Evolutionary conservation across 2,113 vertebrate species (phyloP).

Genomic region (Oostethus manadensis): DNA sequence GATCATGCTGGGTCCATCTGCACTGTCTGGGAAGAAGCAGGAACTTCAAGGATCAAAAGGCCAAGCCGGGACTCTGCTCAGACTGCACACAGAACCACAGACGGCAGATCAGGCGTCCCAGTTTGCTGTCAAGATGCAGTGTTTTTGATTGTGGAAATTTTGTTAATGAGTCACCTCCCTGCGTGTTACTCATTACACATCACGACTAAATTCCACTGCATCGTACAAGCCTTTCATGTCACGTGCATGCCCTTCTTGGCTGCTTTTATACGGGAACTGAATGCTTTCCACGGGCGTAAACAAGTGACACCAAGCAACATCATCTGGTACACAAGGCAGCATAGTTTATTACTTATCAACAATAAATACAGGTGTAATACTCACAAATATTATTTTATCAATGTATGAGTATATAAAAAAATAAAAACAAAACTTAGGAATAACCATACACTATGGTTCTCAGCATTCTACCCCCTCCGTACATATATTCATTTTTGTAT

Average conservation of each 20-base stretch:
- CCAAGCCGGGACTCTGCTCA: conserved; percentile 34
- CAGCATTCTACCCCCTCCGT: no score
- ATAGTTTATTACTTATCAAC: no score
- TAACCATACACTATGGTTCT: no score
- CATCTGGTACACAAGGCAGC: no score
- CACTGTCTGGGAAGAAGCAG: conserved; percentile 31
- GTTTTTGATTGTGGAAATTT: background rate
- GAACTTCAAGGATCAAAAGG: conserved; percentile 6
- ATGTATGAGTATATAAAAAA: no score
- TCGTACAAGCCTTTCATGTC: conserved; percentile 2
- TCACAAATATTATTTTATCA: no score
- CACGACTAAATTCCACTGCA: background rate
- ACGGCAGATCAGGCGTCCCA: conserved; percentile 1
- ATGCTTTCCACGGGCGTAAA: no score
- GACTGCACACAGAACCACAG: conserved; percentile 37
- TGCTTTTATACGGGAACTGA: no score
- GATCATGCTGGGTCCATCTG: conserved; percentile 62
- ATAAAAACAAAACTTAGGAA: no score
- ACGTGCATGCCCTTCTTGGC: background rate
- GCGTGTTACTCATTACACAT: background rate
- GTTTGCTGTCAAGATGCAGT: background rate
- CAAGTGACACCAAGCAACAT: no score
- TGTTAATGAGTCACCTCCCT: conserved; percentile 15
- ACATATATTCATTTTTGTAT: no score
- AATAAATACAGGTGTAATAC: no score